Conservation (phyloP, 2,113 vertebrate genomes). For the Sceloporus undulatus region DNA sequence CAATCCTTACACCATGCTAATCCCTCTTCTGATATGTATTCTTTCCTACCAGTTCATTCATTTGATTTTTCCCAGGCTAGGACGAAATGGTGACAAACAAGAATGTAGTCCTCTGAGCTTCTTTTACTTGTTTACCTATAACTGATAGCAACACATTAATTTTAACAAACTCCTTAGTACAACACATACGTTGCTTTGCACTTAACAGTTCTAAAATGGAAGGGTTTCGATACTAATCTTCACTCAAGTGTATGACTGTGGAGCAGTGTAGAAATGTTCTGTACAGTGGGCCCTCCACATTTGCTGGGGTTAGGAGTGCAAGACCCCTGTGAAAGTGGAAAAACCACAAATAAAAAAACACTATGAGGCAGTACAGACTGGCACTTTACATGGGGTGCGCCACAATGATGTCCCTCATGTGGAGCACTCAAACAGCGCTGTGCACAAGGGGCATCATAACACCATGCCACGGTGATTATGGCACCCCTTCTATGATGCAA, state of each 20-base stretch:
- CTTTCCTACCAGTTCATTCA: background rate
- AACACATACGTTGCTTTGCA: background rate
- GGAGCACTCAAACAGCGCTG: no score
- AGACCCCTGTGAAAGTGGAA: no score
- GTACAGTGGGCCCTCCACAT: no score
- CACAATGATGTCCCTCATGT: no score
- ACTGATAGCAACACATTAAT: background rate
- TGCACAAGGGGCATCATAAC: no score
- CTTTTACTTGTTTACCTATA: background rate
- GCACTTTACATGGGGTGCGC: no score
- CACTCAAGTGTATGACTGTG: background rate
- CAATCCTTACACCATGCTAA: background rate
- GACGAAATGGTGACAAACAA: background rate
- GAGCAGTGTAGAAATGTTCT: background rate
- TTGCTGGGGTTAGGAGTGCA: no score
- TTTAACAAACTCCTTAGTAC: background rate
- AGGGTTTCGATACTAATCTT: background rate
- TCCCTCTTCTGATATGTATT: background rate
- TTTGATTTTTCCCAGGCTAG: background rate
- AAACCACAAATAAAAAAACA: no score
- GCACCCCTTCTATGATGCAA: no score
- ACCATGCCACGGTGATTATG: no score
- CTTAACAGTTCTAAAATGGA: background rate
- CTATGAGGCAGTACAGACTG: no score
- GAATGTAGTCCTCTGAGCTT: background rate